phyloP scores from a whole-genome alignment of 2,888 invertebrate species.

The Synanthedon formicaeformis region DNA sequence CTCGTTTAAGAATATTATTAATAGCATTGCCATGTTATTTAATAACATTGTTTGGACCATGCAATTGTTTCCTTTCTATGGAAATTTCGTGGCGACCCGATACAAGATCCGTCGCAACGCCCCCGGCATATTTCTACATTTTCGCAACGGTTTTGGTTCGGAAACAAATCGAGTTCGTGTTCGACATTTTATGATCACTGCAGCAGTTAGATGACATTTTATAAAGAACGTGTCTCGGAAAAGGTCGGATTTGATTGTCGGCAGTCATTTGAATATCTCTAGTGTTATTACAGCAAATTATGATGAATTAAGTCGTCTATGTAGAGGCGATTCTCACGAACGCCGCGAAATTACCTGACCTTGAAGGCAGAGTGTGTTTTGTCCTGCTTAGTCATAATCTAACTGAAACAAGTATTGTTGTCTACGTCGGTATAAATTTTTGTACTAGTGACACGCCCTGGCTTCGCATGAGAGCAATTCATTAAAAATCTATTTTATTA shows the following conservation, averaged over 20 bases:
- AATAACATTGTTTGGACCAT: constrained; percentile 12
- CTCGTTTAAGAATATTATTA: neutral
- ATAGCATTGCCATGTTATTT: neutral
- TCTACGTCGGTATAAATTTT: neutral
- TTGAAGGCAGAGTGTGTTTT: constrained; percentile 20
- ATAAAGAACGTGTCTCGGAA: constrained; percentile 67
- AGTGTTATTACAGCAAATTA: constrained; percentile 65
- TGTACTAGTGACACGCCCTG: too few relatives aligned
- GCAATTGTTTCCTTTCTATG: constrained; percentile 30
- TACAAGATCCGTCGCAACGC: constrained; percentile 25
- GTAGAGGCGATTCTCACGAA: constrained; percentile 50
- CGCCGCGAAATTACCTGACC: constrained; percentile 59
- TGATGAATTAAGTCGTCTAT: constrained; percentile 62
- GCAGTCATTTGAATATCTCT: constrained; percentile 66
- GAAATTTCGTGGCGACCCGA: constrained; percentile 23
- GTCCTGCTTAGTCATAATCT: neutral
- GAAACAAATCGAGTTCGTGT: constrained; percentile 65
- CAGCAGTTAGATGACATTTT: constrained; percentile 64
- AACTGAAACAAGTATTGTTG: neutral
- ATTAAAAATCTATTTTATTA: too few relatives aligned
- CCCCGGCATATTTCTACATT: constrained; percentile 47
- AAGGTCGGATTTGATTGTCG: constrained; percentile 69
- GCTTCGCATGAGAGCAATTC: too few relatives aligned
- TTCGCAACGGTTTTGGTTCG: constrained; percentile 48
- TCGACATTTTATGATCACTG: constrained; percentile 66